Conservation (phyloP, 37 sponge, comb jelly and placozoan species). For the Beroe forskalii region DNA sequence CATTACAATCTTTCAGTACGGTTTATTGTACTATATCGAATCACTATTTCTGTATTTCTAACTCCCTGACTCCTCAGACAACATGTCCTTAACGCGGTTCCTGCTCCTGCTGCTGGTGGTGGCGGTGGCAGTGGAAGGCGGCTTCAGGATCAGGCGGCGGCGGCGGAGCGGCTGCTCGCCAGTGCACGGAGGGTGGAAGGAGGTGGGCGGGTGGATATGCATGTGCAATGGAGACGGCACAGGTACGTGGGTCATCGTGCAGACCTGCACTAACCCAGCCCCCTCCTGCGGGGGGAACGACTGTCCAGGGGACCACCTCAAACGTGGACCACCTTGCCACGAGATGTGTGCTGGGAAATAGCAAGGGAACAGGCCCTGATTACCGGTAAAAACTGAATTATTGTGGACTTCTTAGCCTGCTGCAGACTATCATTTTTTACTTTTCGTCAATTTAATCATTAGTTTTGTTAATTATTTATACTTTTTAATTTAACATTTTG, state of each 20-base stretch:
- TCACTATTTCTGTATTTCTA: too few relatives aligned
- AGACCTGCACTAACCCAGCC: not conserved
- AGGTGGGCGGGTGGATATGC: not conserved
- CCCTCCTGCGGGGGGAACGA: not conserved
- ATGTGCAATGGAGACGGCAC: not conserved
- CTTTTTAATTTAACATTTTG: too few relatives aligned
- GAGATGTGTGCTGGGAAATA: not conserved
- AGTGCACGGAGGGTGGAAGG: not conserved
- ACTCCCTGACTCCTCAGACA: too few relatives aligned
- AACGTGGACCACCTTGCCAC: not conserved
- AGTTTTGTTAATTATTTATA: too few relatives aligned
- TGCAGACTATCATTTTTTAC: too few relatives aligned
- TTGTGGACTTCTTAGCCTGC: too few relatives aligned
- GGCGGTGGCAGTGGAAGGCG: not conserved
- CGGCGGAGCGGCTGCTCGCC: not conserved
- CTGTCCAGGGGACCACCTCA: not conserved
- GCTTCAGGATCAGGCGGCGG: not conserved
- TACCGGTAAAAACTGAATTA: too few relatives aligned
- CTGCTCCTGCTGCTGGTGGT: not conserved
- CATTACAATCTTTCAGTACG: too few relatives aligned
- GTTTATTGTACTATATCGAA: too few relatives aligned
- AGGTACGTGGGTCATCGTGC: not conserved
- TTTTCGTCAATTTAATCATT: too few relatives aligned
- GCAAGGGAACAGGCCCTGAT: too few relatives aligned
- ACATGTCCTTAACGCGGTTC: not conserved